phyloP scores from a whole-genome alignment of 2,113 vertebrate species.

The Scartelaos histophorus region DNA sequence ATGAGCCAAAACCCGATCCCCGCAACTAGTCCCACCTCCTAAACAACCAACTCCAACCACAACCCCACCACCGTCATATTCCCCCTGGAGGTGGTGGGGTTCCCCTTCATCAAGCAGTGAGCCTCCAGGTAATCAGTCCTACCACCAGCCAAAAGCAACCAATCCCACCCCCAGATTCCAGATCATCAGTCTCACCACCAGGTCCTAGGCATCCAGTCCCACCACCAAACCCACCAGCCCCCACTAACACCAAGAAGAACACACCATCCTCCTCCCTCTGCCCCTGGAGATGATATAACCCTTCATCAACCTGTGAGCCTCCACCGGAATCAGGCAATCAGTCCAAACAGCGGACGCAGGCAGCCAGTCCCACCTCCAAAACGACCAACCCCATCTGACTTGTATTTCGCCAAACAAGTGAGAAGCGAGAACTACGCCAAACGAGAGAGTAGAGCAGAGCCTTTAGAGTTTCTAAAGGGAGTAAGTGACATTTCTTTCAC shows the following conservation, averaged over 20 bases:
- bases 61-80: too few species aligned
- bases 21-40: not conserved
- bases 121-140: too few species aligned
- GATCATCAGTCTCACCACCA: too few species aligned
- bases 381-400: too few species aligned
- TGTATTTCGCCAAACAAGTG: not conserved
- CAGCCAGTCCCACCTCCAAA: too few species aligned
- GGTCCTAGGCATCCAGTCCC: not conserved
- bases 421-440: not conserved
- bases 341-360: too few species aligned
- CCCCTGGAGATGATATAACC: conserved; percentile 86
- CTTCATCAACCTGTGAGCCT: conserved; percentile 61
- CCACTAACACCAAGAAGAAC: too few species aligned
- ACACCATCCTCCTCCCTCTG: conserved; percentile 48
- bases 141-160: too few species aligned
- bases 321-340: not conserved
- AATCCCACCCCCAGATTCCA: too few species aligned
- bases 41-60: too few species aligned
- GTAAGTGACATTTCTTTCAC: not conserved
- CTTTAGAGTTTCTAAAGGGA: not conserved
- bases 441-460: not conserved
- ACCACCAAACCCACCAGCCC: not conserved
- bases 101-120: too few species aligned
- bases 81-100: too few species aligned
- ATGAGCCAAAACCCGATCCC: conserved; percentile 13